Percentiles rank a stretch among this genome's conserved stretches.
Evolutionary conservation across 2,797 vertebrate genomes (phyloP).

Genomic region (Channallabes apus): DNA sequence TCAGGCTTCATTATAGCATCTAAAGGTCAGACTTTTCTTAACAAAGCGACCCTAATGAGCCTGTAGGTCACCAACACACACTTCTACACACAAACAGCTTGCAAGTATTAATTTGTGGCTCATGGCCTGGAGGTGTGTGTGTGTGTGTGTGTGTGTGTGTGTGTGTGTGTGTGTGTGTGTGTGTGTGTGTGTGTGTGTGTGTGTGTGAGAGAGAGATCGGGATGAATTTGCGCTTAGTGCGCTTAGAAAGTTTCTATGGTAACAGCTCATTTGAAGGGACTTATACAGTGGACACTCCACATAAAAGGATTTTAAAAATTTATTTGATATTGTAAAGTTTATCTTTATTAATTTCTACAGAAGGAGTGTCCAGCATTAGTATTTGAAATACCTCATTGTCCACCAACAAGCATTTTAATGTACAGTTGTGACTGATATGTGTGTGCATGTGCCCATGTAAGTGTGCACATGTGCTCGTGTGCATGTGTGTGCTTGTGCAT

Average conservation of each 20-base stretch:
- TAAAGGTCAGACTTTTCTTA: slow-evolving; percentile 67
- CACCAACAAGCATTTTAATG: neutral
- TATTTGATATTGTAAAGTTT: neutral
- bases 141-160: neutral
- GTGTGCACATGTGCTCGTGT: too few relatives aligned
- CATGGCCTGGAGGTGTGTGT: slow-evolving; percentile 29
- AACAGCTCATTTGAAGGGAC: neutral
- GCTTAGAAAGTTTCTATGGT: neutral
- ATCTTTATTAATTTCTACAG: neutral
- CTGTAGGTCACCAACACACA: slow-evolving; percentile 61
- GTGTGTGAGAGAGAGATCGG: neutral
- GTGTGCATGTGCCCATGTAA: too few relatives aligned
- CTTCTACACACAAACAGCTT: neutral
- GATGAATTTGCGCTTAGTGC: neutral
- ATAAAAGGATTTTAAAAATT: neutral
- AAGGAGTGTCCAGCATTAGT: neutral
- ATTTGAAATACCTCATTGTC: neutral
- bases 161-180: neutral
- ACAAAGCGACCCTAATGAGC: slow-evolving; percentile 64
- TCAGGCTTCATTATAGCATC: slow-evolving; percentile 23
- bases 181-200: neutral
- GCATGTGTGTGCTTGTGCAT: too few relatives aligned
- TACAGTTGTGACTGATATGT: too few relatives aligned
- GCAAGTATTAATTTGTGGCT: slow-evolving; percentile 26
- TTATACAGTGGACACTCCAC: neutral